Percentiles rank a stretch among this genome's conserved stretches.
Conservation (phyloP, 2,113 vertebrate species). For the Hippocampus guttulatus region DNA sequence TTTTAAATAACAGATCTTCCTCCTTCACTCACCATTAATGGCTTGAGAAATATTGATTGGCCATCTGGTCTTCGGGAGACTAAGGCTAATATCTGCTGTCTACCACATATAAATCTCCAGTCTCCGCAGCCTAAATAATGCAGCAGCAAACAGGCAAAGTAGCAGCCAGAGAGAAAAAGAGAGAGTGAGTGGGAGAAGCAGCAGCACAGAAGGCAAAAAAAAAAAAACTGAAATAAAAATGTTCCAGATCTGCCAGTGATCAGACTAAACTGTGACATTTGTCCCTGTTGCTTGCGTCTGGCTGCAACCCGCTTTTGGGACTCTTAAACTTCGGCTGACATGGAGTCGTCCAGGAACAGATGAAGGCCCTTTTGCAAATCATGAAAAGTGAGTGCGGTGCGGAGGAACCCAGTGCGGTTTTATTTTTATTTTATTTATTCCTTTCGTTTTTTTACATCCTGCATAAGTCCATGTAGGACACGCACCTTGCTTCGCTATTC, state of each 20-base stretch:
- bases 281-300: constrained; percentile 55
- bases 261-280: constrained; percentile 70
- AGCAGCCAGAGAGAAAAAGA: constrained; percentile 16
- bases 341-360: constrained; percentile 54
- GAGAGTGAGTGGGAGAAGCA: constrained; percentile 2
- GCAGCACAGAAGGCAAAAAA: background rate
- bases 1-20: constrained; percentile 37
- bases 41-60: constrained; percentile 41
- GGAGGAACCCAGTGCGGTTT: constrained; percentile 52
- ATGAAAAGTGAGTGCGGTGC: constrained; percentile 54
- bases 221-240: constrained; percentile 25
- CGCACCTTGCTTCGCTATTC: constrained; percentile 20
- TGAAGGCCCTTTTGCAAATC: constrained; percentile 52
- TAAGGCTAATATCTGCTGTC: constrained; percentile 49
- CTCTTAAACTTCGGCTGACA: constrained; percentile 64
- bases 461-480: constrained; percentile 50
- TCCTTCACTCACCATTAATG: constrained; percentile 27
- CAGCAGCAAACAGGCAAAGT: constrained; percentile 13
- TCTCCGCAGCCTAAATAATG: constrained; percentile 42
- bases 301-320: constrained; percentile 47
- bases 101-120: constrained; percentile 38
- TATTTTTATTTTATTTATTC: background rate
- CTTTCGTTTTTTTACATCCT: constrained; percentile 27
- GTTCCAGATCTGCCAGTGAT: constrained; percentile 59
- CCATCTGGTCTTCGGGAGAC: constrained; percentile 31